phyloP scores from a whole-genome alignment of 2,797 vertebrate genomes.

The Sebastes umbrosus region DNA sequence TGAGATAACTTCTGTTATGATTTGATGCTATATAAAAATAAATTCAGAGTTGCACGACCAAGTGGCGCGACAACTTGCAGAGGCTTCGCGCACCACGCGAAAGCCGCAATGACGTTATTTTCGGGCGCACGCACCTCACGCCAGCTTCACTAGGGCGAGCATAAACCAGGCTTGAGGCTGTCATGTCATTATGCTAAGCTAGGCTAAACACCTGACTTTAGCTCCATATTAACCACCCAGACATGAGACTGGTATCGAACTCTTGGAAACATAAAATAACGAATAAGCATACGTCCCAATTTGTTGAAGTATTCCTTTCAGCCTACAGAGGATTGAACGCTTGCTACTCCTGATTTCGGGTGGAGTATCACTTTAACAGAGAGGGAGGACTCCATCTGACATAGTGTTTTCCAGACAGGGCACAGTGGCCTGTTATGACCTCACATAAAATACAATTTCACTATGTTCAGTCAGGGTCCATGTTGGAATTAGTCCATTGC shows the following conservation, averaged over 20 bases:
- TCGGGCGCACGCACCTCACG: too few species aligned
- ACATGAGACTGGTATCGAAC: neutral
- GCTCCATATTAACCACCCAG: neutral
- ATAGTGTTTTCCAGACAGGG: constrained; percentile 48
- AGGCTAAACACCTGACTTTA: neutral
- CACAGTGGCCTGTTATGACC: constrained; percentile 56
- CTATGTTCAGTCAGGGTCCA: constrained; percentile 70
- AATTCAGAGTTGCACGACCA: too few species aligned
- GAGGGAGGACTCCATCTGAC: constrained; percentile 45
- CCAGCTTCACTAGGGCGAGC: too few species aligned
- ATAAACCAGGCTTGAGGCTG: neutral
- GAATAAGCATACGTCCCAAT: neutral
- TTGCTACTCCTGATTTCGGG: constrained; percentile 32
- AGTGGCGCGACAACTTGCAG: too few species aligned
- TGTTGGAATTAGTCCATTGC: constrained; percentile 73
- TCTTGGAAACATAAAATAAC: neutral
- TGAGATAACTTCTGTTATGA: too few species aligned
- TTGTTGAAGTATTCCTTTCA: neutral
- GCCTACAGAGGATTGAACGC: neutral
- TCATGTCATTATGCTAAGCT: neutral
- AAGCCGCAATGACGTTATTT: too few species aligned
- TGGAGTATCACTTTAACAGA: constrained; percentile 62
- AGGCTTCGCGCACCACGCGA: too few species aligned
- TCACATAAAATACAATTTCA: constrained; percentile 59
- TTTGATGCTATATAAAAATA: too few species aligned